Evolutionary conservation across 2,888 invertebrate species (phyloP).

Genomic region (Tiphia femorata): DNA sequence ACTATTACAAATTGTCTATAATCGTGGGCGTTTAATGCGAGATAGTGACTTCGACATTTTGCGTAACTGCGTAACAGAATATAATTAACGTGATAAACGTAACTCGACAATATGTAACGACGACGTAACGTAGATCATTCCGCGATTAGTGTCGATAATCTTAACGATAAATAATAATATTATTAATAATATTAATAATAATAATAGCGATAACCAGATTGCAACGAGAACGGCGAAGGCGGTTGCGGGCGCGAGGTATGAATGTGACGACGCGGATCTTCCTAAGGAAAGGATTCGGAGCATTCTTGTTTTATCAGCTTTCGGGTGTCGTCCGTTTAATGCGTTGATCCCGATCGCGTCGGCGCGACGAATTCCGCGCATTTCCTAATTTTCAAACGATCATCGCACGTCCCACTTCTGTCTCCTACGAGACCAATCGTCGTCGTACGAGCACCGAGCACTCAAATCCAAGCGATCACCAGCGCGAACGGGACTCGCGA

Average conservation of each 20-base stretch:
- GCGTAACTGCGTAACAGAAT: not conserved
- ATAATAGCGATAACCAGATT: conserved; percentile 30
- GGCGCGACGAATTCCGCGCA: no score
- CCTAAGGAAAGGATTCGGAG: no score
- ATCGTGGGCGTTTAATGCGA: conserved; percentile 28
- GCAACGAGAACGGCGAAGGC: conserved; percentile 41
- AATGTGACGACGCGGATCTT: not conserved
- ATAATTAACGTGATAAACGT: conserved; percentile 38
- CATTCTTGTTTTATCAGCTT: no score
- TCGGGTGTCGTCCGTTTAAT: no score
- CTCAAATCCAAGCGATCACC: no score
- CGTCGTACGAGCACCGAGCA: no score
- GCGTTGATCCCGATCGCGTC: no score
- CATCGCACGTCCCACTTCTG: no score
- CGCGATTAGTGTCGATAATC: conserved; percentile 33
- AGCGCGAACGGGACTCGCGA: no score
- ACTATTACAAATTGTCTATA: no score
- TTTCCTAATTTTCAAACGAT: no score
- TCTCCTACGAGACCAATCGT: no score
- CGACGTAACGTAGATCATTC: conserved; percentile 40
- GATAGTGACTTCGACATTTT: conserved; percentile 15
- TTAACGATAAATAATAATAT: conserved; percentile 34
- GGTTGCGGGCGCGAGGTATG: conserved; percentile 24
- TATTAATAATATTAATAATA: not conserved
- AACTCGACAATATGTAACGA: conserved; percentile 47